These are phyloP conservation scores for Tipula helvola DNA, from an alignment of 2,888 invertebrate genomes.

Conservation along the genomic window DNA sequence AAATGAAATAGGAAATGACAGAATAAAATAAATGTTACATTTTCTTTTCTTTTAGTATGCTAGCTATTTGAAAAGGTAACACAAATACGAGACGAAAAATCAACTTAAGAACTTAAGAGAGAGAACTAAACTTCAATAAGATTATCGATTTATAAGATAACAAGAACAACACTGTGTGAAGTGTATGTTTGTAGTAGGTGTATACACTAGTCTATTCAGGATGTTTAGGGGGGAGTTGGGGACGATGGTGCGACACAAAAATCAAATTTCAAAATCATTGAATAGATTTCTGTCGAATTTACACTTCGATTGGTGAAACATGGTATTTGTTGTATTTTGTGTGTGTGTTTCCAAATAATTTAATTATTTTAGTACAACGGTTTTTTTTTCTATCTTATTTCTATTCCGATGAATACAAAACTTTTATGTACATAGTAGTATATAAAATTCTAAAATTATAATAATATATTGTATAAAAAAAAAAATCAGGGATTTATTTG, in stretches of 20 bases:
- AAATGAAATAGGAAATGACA: background rate
- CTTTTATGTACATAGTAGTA: background rate
- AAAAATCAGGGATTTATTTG: background rate
- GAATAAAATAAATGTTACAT: background rate
- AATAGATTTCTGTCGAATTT: background rate
- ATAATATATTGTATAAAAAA: background rate
- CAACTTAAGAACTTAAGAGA: background rate
- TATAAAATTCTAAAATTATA: background rate
- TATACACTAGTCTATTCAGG: background rate
- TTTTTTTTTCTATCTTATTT: background rate
- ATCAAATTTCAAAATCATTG: background rate
- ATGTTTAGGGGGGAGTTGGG: background rate
- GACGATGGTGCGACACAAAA: background rate
- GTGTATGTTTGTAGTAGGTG: background rate
- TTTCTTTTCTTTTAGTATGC: background rate
- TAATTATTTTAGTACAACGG: background rate
- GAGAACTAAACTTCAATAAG: background rate
- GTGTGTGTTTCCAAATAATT: background rate
- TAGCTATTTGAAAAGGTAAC: background rate
- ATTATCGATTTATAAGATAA: background rate
- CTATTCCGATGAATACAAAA: background rate
- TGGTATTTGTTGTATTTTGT: background rate
- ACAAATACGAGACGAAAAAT: background rate
- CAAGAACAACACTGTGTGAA: background rate
- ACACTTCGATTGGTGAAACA: background rate